Evolutionary conservation across 2,888 invertebrate species (phyloP).

Genomic region (Eledona agricola): DNA sequence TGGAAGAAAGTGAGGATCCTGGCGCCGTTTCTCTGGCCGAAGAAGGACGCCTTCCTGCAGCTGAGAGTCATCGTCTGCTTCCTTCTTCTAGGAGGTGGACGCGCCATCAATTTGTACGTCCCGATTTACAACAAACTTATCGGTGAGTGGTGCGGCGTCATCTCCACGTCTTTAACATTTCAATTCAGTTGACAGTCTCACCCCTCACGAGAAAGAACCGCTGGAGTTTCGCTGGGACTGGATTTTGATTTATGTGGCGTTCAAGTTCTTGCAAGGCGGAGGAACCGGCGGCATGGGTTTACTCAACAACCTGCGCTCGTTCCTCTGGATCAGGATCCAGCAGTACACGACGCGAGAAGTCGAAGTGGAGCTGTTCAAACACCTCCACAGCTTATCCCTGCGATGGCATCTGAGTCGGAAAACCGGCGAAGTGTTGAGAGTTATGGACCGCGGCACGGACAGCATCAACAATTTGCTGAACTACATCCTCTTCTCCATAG

Average conservation of each 20-base stretch:
- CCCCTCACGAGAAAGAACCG: constrained; percentile 55
- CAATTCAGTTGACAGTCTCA: constrained; percentile 82
- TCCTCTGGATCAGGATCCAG: constrained; percentile 94
- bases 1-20: constrained; percentile 82
- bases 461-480: constrained; percentile 94
- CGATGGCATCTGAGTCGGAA: constrained; percentile 95
- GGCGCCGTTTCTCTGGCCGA: constrained; percentile 95
- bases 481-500: constrained; percentile 91
- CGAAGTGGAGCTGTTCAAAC: constrained; percentile 86
- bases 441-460: constrained; percentile 97
- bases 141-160: constrained; percentile 67
- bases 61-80: constrained; percentile 85
- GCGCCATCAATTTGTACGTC: constrained; percentile 89
- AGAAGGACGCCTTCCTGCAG: constrained; percentile 79
- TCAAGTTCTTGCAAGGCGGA: constrained; percentile 96
- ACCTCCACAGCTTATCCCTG: constrained; percentile 89
- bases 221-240: constrained; percentile 86
- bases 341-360: constrained; percentile 95
- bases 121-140: constrained; percentile 94
- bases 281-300: constrained; percentile 93
- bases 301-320: constrained; percentile 88
- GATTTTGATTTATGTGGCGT: constrained; percentile 82
- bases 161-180: constrained; percentile 4
- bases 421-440: constrained; percentile 94
- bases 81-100: constrained; percentile 76